Percentiles rank a stretch among this genome's conserved stretches.
phyloP scores from a whole-genome alignment of 2,797 vertebrate genomes.

The Molossus alvarezi region DNA sequence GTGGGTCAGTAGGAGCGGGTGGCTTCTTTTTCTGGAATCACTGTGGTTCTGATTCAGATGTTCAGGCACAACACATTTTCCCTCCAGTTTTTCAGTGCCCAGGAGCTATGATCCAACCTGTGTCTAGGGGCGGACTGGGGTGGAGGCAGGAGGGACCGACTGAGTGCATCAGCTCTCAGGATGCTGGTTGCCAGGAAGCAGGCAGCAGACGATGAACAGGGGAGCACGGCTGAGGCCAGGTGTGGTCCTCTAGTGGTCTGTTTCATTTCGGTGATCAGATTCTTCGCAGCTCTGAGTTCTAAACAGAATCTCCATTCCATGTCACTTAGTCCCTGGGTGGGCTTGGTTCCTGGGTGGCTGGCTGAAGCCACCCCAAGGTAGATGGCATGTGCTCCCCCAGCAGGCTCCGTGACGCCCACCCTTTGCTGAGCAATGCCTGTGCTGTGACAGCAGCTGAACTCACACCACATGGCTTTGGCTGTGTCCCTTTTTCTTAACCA shows the following conservation, averaged over 20 bases:
- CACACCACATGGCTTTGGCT: no score
- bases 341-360: neutral
- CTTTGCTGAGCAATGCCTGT: neutral
- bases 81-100: neutral
- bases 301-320: neutral
- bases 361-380: neutral
- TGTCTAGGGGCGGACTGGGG: neutral
- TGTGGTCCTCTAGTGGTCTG: neutral
- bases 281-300: neutral
- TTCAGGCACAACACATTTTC: neutral
- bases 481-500: neutral
- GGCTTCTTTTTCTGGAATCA: neutral
- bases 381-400: neutral
- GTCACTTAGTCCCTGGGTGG: neutral
- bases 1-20: neutral
- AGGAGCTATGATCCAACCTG: neutral
- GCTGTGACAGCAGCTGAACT: no score
- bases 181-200: neutral
- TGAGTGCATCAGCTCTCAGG: neutral
- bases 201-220: neutral
- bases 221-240: neutral
- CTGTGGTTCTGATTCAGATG: neutral
- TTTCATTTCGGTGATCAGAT: neutral
- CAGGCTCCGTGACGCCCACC: accelerated
- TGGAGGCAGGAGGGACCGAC: neutral